Conservation (phyloP, 2,113 vertebrate genomes). For the Syrrhaptes paradoxus region DNA sequence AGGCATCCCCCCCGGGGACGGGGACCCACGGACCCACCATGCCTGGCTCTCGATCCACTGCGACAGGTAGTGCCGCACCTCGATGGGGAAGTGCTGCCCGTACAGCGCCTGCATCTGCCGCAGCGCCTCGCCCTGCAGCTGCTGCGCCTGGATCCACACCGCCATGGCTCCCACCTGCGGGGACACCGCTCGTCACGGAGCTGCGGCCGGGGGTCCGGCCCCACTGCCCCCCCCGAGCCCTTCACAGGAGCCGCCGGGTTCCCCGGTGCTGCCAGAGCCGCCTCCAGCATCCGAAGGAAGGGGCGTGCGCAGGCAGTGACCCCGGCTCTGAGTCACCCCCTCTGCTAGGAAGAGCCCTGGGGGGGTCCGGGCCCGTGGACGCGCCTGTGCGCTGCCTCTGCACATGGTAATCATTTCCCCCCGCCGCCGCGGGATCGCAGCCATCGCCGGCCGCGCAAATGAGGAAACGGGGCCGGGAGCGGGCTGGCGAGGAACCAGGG, state of each 20-base stretch:
- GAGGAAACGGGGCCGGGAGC: not conserved
- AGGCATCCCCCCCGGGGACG: rapidly evolving
- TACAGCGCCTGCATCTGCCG: conserved; percentile 98
- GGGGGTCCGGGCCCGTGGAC: not conserved
- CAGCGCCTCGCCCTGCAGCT: conserved; percentile 95
- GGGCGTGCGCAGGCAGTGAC: not conserved
- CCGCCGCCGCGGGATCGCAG: not conserved
- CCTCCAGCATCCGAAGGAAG: not conserved
- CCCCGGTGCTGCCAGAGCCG: not conserved
- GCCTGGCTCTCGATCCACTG: conserved; percentile 96
- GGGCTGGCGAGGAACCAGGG: not conserved
- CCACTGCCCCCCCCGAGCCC: not conserved
- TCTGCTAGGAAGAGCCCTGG: not conserved
- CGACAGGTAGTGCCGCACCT: conserved; percentile 95
- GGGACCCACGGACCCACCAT: conserved; percentile 78
- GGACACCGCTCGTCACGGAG: not conserved
- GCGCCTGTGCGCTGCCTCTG: not conserved
- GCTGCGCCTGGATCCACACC: conserved; percentile 98
- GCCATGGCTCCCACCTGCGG: conserved; percentile 89
- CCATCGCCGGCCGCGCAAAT: not conserved
- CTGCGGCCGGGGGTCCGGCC: not conserved
- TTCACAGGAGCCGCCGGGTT: rapidly evolving
- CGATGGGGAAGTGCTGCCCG: conserved; percentile 96
- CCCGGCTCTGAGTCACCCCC: not conserved
- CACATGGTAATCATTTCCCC: conserved; percentile 39